These are phyloP conservation scores for Loris lydekkerianus DNA, from an alignment of 2,797 vertebrate genomes.

Conservation along the genomic window DNA sequence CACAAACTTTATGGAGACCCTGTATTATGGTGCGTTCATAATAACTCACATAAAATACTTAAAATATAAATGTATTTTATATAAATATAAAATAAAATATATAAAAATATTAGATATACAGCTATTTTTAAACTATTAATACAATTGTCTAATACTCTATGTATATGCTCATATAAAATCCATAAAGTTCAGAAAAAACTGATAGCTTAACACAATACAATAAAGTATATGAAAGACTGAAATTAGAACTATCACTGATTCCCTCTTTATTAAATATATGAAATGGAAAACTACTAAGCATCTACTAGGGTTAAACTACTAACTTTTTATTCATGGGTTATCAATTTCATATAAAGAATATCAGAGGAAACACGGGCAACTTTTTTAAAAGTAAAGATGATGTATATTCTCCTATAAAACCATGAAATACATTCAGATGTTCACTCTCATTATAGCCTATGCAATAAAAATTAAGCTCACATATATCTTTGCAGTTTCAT, in stretches of 20 bases:
- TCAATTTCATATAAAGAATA: neutral
- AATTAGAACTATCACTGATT: neutral
- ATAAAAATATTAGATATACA: neutral
- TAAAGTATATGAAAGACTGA: neutral
- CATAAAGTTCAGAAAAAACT: neutral
- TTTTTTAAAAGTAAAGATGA: conserved; percentile 48
- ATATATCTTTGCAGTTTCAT: neutral
- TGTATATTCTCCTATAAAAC: neutral
- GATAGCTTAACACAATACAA: neutral
- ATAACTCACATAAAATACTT: neutral
- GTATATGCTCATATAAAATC: neutral
- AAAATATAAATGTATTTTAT: too few relatives aligned
- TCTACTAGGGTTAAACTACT: neutral
- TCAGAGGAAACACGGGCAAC: neutral
- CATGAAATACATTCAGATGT: neutral
- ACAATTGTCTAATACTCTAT: neutral
- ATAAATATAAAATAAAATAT: neutral
- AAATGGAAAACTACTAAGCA: neutral
- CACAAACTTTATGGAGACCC: too few relatives aligned
- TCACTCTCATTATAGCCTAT: neutral
- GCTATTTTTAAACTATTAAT: neutral
- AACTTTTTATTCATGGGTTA: neutral
- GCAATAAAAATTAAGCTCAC: conserved; percentile 61
- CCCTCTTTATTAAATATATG: neutral
- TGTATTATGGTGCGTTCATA: neutral